A percentile compares a stretch with the other conserved stretches of the same genome.
Evolutionary conservation across 2,797 vertebrate genomes (phyloP).

Genomic region (Alcedo atthis): DNA sequence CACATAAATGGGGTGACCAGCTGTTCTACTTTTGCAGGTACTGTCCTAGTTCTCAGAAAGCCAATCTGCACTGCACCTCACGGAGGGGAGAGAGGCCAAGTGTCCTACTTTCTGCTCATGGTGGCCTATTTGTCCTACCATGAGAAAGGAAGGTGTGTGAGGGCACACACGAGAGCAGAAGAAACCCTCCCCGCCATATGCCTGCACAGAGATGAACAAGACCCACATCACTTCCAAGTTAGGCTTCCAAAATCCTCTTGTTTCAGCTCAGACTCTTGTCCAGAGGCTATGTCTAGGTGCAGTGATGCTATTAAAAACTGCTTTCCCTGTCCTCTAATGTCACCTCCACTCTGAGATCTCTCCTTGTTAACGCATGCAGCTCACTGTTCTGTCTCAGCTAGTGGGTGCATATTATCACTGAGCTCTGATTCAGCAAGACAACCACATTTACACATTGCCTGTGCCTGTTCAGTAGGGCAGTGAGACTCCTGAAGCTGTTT

Average conservation of each 20-base stretch:
- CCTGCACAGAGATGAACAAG: not conserved
- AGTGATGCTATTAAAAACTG: constrained; percentile 1
- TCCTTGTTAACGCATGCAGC: constrained; percentile 44
- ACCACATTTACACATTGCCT: constrained; percentile 17
- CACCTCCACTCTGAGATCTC: constrained; percentile 34
- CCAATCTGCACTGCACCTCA: constrained; percentile 34
- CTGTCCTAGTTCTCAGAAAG: constrained; percentile 62
- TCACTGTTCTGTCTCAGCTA: constrained; percentile 21
- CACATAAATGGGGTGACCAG: constrained; percentile 14
- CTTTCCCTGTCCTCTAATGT: constrained; percentile 18
- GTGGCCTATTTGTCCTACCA: constrained; percentile 44
- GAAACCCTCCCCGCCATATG: not conserved
- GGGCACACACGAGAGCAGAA: not conserved
- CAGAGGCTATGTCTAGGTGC: not conserved
- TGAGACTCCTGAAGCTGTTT: not conserved
- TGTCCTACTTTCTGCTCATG: constrained; percentile 60
- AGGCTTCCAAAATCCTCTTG: not conserved
- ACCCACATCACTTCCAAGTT: not conserved
- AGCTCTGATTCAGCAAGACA: constrained; percentile 61
- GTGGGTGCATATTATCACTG: constrained; percentile 28
- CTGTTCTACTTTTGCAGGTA: constrained; percentile 56
- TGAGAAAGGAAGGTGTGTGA: constrained; percentile 25
- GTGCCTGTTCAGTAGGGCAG: not conserved
- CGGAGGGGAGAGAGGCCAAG: constrained; percentile 41
- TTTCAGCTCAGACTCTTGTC: not conserved